Evolutionary conservation across 2,888 invertebrate species (phyloP), one percentile per base, ranked within the genome.

Genomic region (Conomelus anceps): DNA sequence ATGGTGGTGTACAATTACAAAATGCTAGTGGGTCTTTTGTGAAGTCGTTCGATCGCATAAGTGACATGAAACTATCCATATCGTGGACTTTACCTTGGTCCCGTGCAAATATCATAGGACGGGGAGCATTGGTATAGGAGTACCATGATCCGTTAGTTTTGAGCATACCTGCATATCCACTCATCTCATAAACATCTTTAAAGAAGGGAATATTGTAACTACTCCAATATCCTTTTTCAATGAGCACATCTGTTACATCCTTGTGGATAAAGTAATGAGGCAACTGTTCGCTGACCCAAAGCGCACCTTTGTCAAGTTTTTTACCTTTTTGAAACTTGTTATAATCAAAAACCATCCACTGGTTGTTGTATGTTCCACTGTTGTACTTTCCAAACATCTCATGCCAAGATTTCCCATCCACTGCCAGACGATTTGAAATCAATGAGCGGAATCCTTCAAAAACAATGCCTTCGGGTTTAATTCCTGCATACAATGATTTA

Each of bases 341-440:
- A 1, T 90, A 89, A 24, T 98, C 96, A 0, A 97, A 94, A 9
- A 96, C 94, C 92, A 98, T 95, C 98, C 98, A 98, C 92, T 98
- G 98, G 92, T 97, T 97, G 93, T 96, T 96, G 90, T 97, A 97
- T 86, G 97, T 97, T 22, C 96, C 96, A 26, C 97, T 97, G 94
- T 97, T 97, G 92, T 95, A 96, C 9, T 94, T 93, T 0, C 95
- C 94, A 92, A 98, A 95, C 0, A 95, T 93, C 86, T 95, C 94
- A 0, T 96, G 95, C 98, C 98, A 98, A 6, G 95, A 94, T 89
- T 94, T 94, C 0, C 96, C 96, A 92, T 95, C 95, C 13, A 94
- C 94, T 0, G 98, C 96, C 88, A 98, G 93, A 90, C 97, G 96
- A 93, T 98, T 98, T 11, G 98, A 97, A 0, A 97, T 96, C 94